A percentile compares a stretch with the other conserved stretches of the same genome.
Conservation (phyloP, 2,113 vertebrate species). For the Chionodraco myersi region DNA sequence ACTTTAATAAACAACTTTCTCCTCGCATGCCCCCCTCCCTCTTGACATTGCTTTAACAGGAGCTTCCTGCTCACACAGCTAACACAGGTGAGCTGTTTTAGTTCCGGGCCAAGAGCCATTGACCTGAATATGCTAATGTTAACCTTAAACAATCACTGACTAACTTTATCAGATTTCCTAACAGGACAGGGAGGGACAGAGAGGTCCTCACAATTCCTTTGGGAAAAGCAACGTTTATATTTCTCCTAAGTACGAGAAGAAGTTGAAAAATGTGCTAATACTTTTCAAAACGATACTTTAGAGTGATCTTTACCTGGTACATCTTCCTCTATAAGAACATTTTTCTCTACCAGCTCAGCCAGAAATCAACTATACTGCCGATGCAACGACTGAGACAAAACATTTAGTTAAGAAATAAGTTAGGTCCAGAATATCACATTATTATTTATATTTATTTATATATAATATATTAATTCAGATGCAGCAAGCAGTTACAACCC, state of each 20-base stretch:
- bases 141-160: constrained; percentile 7
- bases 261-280: background rate
- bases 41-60: background rate
- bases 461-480: background rate
- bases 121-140: background rate
- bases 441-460: too few species aligned
- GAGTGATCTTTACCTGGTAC: background rate
- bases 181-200: background rate
- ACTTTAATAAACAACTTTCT: constrained; percentile 28
- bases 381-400: background rate
- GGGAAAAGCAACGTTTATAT: background rate
- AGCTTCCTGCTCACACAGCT: constrained; percentile 28
- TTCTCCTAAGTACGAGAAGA: background rate
- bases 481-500: background rate
- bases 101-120: constrained; percentile 2
- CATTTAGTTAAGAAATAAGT: background rate
- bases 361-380: background rate
- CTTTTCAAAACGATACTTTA: background rate
- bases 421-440: background rate
- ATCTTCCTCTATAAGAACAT: background rate
- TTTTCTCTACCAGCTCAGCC: constrained; percentile 1
- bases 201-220: background rate
- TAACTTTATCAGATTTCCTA: background rate
- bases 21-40: background rate
- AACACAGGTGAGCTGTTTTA: constrained; percentile 29